phyloP scores from a whole-genome alignment of 1,140 invertebrate species.

The Hesperophylax magnus region DNA sequence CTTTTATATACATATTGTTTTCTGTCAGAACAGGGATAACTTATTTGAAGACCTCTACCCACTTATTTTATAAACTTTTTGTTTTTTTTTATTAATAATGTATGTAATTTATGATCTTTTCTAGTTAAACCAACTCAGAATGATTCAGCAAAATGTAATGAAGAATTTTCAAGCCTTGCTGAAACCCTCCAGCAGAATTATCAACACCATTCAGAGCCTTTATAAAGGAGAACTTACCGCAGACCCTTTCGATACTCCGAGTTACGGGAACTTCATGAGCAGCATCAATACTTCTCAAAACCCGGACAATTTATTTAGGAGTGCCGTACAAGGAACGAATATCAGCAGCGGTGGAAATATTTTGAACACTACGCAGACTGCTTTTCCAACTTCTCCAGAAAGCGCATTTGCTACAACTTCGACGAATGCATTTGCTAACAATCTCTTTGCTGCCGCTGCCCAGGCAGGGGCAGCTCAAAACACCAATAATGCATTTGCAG shows the following conservation, averaged over 20 bases:
- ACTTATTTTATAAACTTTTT: not conserved
- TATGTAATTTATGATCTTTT: slow-evolving; percentile 10
- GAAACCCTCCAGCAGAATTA: slow-evolving; percentile 37
- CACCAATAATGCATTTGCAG: not conserved
- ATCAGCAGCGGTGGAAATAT: slow-evolving; percentile 5
- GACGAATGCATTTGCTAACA: slow-evolving; percentile 33
- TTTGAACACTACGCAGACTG: slow-evolving; percentile 16
- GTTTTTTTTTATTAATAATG: not conserved
- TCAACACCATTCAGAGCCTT: slow-evolving; percentile 34
- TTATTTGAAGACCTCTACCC: not conserved
- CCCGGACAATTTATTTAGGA: not conserved
- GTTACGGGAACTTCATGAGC: not conserved
- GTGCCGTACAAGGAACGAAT: not conserved
- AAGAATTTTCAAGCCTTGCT: slow-evolving; percentile 46
- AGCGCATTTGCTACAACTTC: not conserved
- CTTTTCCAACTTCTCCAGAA: slow-evolving; percentile 32
- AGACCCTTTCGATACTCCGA: slow-evolving; percentile 39
- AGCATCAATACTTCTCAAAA: not conserved
- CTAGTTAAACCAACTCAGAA: slow-evolving; percentile 41
- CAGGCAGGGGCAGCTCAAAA: not conserved
- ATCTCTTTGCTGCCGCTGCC: not conserved
- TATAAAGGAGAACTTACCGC: slow-evolving; percentile 31
- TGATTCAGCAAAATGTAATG: slow-evolving; percentile 11
- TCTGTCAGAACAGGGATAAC: not conserved
- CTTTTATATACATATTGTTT: not conserved